Conservation (phyloP, 2,888 invertebrate species). For the Coenonympha arcania region DNA sequence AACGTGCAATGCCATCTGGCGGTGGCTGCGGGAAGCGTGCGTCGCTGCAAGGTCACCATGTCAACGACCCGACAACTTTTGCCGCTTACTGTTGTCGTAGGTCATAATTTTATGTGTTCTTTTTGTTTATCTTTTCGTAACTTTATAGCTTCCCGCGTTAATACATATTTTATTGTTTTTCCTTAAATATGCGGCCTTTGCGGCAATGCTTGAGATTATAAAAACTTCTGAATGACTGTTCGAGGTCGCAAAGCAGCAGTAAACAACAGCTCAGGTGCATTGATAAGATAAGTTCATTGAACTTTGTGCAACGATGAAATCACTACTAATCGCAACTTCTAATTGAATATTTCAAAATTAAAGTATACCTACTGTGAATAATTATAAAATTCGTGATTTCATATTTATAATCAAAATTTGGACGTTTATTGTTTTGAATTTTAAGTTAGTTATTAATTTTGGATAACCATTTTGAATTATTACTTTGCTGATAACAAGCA, state of each 20-base stretch:
- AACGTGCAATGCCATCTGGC: conserved; percentile 54
- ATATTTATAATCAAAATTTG: neutral
- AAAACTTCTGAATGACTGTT: conserved; percentile 8
- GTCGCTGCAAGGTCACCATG: conserved; percentile 65
- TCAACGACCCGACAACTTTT: conserved; percentile 73
- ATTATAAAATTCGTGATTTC: too few relatives aligned
- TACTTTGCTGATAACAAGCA: neutral
- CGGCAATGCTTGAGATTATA: neutral
- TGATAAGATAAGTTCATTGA: conserved; percentile 15
- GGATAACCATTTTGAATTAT: neutral
- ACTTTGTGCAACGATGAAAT: conserved; percentile 7
- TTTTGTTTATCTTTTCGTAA: conserved; percentile 74
- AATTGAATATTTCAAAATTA: too few relatives aligned
- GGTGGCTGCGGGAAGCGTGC: conserved; percentile 36
- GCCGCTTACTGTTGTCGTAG: conserved; percentile 74
- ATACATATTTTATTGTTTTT: conserved; percentile 39
- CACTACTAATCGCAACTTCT: too few relatives aligned
- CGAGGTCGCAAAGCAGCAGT: conserved; percentile 1
- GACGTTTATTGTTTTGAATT: neutral
- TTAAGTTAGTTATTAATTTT: neutral
- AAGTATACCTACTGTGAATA: too few relatives aligned
- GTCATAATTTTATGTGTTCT: conserved; percentile 75
- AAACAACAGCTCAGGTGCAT: neutral
- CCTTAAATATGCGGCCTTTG: neutral
- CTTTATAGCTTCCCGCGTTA: conserved; percentile 65